Evolutionary conservation across 2,113 vertebrate genomes (phyloP).

Genomic region (Balaeniceps rex): DNA sequence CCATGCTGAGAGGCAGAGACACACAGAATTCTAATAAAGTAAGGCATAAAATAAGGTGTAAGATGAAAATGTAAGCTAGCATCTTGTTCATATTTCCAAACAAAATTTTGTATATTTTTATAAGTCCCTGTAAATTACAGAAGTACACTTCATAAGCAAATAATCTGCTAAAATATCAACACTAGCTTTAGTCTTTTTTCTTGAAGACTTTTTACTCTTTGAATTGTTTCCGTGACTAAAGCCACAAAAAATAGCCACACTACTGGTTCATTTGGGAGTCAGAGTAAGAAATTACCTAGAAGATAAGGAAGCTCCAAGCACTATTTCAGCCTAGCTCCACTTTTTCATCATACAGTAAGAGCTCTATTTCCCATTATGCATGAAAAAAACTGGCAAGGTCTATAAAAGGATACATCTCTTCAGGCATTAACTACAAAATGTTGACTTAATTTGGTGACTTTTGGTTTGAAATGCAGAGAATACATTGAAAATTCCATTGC

Average conservation of each 20-base stretch:
- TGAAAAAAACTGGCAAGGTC: neutral
- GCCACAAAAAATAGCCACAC: accelerated
- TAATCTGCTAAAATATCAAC: neutral
- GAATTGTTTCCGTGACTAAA: neutral
- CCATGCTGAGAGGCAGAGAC: neutral
- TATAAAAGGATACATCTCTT: neutral
- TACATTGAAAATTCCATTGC: neutral
- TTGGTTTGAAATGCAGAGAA: neutral
- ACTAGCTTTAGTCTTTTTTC: neutral
- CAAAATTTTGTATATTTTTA: neutral
- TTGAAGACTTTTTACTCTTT: neutral
- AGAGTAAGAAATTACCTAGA: neutral
- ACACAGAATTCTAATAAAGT: neutral
- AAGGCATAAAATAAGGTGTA: neutral
- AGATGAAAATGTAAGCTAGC: neutral
- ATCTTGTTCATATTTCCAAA: neutral
- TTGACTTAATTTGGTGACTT: neutral
- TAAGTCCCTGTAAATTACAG: neutral
- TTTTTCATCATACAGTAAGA: neutral
- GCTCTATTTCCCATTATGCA: neutral
- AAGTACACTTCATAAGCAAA: neutral
- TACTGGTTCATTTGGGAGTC: neutral
- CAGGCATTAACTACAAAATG: neutral
- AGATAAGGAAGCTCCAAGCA: neutral
- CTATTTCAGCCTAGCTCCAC: neutral